Evolutionary conservation across 1,140 invertebrate species (phyloP), one percentile per base, ranked within the genome.

Genomic region (Pteromalus puparum): DNA sequence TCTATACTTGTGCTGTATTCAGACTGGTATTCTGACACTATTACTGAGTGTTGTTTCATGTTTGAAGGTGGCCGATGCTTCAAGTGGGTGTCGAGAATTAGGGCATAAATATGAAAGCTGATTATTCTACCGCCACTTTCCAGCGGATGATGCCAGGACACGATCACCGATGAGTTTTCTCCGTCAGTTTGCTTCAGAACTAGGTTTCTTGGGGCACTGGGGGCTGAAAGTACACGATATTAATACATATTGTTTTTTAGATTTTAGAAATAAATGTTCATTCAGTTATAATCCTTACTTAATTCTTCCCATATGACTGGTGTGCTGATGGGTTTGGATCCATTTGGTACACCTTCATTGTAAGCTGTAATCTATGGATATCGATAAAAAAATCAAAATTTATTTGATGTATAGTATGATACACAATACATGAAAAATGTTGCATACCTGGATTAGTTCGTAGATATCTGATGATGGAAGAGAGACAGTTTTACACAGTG

Each of bases 101-200:
- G 21, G n/a, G 18, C 18, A 18, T n/a, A 1, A 7, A 61, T 61
- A 21, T 24, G 0, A 48, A 89, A 90, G 48, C 46, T 30, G 0
- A 68, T 1, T 0, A 90, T 21, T 18, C 1, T 84, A 1, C 81
- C 74, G 28, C 83, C 84, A 12, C 87, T 83, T 42, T 1, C 84
- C 80, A 85, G 87, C 10, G 89, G 90, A 67, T 90, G 89, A 7
- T 65, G 13, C 89, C 90, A 90, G 0, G 30, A 74, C 6, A 88
- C 1, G 13, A 86, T 75, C 0, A 89, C 76, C 5, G 65, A 26
- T 1, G 61, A 28, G n/a, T 70, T 77, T 30, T 82, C 12, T 46
- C 34, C 34, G 1, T 34, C 68, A 65, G 7, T 65, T 1, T 0
- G 77, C 74, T 61, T 74, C n/a, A 9, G 73, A n/a, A 34, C 15